Evolutionary conservation across 2,113 vertebrate genomes (phyloP), one percentile per base, ranked within the genome.

Genomic region (Galemys pyrenaicus): DNA sequence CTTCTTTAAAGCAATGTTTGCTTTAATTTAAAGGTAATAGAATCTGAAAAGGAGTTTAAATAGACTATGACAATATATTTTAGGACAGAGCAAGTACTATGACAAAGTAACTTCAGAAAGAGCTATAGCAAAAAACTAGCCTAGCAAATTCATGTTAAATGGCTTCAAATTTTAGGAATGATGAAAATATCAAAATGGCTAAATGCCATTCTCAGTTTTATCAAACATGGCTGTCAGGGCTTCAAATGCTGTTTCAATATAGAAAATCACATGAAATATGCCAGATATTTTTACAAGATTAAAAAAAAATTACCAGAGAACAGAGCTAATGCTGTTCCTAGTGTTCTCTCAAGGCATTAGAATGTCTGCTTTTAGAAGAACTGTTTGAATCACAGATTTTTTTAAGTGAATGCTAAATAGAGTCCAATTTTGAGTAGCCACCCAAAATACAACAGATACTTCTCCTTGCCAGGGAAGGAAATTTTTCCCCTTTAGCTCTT

Each of bases 1-100:
- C 73, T 87, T 62, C 22, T 88, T 79, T 84, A 88, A 88, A 79
- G 78, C 30, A 82, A 37, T 70, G 71, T 75, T 84, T 67, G 30
- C 62, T 90, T 68, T 86, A 70, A 80, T 67, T 89, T 70, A 74
- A 84, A 86, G 64, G 92, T 92, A 96, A 71, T 92, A 75, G 82
- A 70, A 92, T 85, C 78, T 91, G 85, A 86, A 96, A 86, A 84
- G 60, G 44, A 65, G 51, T 84, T 90, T 65, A 82, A 87, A 75
- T 12, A 60, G 68, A n/a, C 73, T 62, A 46, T 81, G 80, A 68
- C 56, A 68, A 68, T 67, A 75, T 78, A 68, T 92, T 80, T 83
- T 32, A 74, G n/a, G 54, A 26, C 6, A 41, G 49, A 96, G 24
- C 19, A 28, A 41, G 30, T 56, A 46, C 46, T 77, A 16, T 54